These are phyloP conservation scores for Oreohelix idahoensis DNA, from an alignment of 1,140 invertebrate species.

Conservation along the genomic window DNA sequence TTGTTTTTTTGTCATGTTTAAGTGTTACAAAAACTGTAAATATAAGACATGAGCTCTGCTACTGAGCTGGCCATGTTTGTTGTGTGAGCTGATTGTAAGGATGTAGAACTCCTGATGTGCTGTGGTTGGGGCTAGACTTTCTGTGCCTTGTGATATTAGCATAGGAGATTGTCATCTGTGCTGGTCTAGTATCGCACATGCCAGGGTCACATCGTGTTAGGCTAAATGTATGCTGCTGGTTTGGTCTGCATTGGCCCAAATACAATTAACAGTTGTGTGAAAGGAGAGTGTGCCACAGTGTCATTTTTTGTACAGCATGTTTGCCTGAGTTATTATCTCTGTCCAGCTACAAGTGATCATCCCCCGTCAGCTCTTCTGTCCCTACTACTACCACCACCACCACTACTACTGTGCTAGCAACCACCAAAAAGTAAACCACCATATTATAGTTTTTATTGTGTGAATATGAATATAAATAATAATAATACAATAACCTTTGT, in stretches of 20 bases:
- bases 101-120: no score
- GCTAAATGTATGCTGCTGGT: constrained; percentile 5
- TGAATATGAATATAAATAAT: background rate
- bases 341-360: background rate
- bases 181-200: background rate
- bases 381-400: background rate
- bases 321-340: no score
- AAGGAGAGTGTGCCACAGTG: background rate
- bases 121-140: no score
- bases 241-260: background rate
- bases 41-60: no score
- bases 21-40: no score
- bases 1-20: no score
- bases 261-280: background rate
- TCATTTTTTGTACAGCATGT: background rate
- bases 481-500: background rate
- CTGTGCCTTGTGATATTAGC: no score
- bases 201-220: background rate
- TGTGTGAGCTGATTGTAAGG: no score
- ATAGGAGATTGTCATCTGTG: background rate
- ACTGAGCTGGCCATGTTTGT: no score
- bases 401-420: background rate
- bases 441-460: background rate
- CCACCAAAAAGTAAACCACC: background rate
- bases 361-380: background rate